Base-by-base conservation (phyloP, 2,113 vertebrate species). In the Rafetus swinhoei region DNA sequence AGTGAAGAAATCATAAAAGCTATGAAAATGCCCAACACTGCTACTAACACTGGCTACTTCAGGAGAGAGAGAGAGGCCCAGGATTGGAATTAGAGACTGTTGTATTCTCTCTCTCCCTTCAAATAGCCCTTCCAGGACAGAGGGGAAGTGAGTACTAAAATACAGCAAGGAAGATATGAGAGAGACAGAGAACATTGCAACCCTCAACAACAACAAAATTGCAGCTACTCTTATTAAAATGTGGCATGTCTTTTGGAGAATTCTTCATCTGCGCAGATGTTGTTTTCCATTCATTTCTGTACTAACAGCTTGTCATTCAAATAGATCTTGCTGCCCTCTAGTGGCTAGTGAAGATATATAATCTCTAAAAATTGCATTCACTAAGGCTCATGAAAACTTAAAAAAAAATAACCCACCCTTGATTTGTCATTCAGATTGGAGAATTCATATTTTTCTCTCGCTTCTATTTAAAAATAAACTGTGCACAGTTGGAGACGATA, bases 291-390 rank as follows among this genome's bases (percentile, higher is more conserved):
- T 50, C 52, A 32, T 7, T 16, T 35, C 74, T 29, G 29, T 25
- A 76, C 9, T 72, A 72, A 72, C 39, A 52, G 52, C 25, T 86
- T 54, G 69, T 60, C 1, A 52, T 89, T 56, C 54, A 82, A 86
- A 93, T 85, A 95, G 85, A 86, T 57, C 89, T 81, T 96, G 91
- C 96, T 97, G 97, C 96, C 97, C 96, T 96, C 97, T 83, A 85
- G 95, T 95, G 96, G 95, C 55, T 25, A 2, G 9, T 21, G 50
- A 89, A 27, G 35, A 83, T 74, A 80, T 50, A 89, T 56, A 56
- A 87, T 4, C 29, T 86, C 5, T 25, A 65, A n/a, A 91, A 95
- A 24, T 35, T 35, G 19, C 81, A 54, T 10, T 25, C n/a, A 9
- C 27, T 8, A 6, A 1, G 59, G 19, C 1, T 0, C 69, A 15